These are phyloP conservation scores for Sapajus apella DNA, from an alignment of 2,113 vertebrate genomes.

Conservation along the genomic window DNA sequence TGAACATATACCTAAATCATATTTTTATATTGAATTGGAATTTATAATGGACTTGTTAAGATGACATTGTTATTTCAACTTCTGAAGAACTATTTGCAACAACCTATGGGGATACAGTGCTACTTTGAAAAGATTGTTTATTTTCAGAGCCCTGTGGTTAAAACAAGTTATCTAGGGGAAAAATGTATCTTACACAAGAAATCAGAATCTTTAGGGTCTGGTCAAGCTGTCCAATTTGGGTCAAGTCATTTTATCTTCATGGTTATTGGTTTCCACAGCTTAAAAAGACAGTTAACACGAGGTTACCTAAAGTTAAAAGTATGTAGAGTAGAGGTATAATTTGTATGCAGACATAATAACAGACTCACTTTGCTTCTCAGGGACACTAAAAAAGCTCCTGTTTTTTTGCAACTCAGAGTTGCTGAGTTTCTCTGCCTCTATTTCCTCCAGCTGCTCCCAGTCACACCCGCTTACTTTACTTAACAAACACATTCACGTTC, in stretches of 20 bases:
- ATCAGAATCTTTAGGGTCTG: neutral
- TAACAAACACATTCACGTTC: too few relatives aligned
- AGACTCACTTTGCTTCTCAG: neutral
- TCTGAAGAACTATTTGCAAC: neutral
- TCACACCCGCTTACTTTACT: neutral
- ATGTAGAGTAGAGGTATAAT: neutral
- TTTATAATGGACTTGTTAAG: neutral
- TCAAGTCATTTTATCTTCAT: conserved; percentile 38
- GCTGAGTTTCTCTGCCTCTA: neutral
- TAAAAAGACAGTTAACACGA: conserved; percentile 44
- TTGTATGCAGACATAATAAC: neutral
- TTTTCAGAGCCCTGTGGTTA: neutral
- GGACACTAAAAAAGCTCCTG: neutral
- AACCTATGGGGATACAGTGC: neutral
- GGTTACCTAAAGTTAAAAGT: conserved; percentile 28
- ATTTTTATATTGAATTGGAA: conserved; percentile 7
- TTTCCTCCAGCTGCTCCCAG: neutral
- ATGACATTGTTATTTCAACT: neutral
- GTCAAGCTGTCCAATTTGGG: neutral
- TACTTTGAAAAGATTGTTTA: neutral
- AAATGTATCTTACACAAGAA: neutral
- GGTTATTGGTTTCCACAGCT: conserved; percentile 20
- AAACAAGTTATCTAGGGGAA: neutral
- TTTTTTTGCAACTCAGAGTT: neutral
- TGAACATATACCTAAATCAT: neutral